Base-by-base conservation (phyloP, 2,113 vertebrate species). In the Chelonoidis abingdonii region DNA sequence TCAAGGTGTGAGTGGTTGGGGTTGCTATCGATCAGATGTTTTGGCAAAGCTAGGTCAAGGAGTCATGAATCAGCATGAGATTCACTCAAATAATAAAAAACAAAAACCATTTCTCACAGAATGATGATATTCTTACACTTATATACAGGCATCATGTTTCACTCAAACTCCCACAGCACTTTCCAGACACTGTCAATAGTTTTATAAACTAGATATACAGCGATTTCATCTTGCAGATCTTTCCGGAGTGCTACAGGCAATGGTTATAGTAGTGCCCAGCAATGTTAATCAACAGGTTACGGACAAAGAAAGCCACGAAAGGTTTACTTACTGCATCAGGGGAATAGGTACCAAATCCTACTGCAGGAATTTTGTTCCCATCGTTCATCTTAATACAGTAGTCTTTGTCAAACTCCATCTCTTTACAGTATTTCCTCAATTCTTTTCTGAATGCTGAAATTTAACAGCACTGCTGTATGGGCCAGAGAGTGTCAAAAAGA, bases 281-380 rank as follows among this genome's bases (percentile, higher is more conserved):
- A 25, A 12, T 50, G 27, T 27, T 50, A 47, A 72, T 21, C 78
- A 80, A 80, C 3, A 50, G 78, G 29, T 31, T 80, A 31, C 13
- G 44, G 47, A 50, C 41, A 80, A 44, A 50, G 41, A 47, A 80
- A 50, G 27, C 47, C 25, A 27, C 9, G 27, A 31, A 49, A 50
- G 44, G 8, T 22, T 47, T 16, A 96, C 95, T 95, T 89, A 95
- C 95, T 27, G 65, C 79, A 84, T 44, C 69, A 4, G 91, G 19
- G 10, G 86, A 85, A 52, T 84, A 95, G 10, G 91, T 96, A 44
- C 93, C 93, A 56, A 96, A n/a, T 12, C 95, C 93, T 19, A 95
- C 22, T 17, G 91, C 53, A 5, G 95, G 95, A 47, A 95, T 96
- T 76, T 41, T 76, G 57, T 92, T 80, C 14, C 95, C 95, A 87